Evolutionary conservation across 2,797 vertebrate genomes (phyloP), one percentile per base, ranked within the genome.

Genomic region (Masticophis lateralis): DNA sequence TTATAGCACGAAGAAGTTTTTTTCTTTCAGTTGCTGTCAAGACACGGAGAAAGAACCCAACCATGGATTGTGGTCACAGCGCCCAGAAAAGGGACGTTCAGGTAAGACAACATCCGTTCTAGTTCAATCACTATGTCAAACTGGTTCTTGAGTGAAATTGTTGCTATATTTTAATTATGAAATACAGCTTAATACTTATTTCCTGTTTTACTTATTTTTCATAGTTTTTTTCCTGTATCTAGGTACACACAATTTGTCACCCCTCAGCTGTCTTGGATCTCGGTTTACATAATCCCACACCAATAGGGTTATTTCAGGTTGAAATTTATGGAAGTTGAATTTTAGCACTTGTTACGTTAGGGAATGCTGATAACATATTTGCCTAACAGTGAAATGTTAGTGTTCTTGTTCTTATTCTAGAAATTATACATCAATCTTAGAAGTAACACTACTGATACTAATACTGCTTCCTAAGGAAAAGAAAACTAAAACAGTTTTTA

Each of bases 391-490:
- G 90, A 88, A 90, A 87, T 25, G 87, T 92, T 93, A 66, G 0
- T 63, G 53, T 94, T 66, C n/a, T 43, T 89, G 37, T 83, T 28
- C 95, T 95, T 87, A 74, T 57, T 56, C 89, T 51, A 86, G 79
- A 90, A 60, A 83, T 53, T 92, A 47, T 56, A 92, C 87, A 92
- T 37, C 43, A 92, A 3, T 28, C 5, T 93, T 91, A 92, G 63
- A 90, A 32, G 12, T 87, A 91, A 22, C 43, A 7, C 83, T 51
- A 55, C 94, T 59, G 10, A 47, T 27, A 12, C 83, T 10, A 89
- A 25, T 91, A 10, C n/a, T 89, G 37, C 27, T 94, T 96, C 28
- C 90, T 9, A 57, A 87, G 91, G 57, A 91, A 53, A 51, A 95
- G 53, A 25, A 94, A 96, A 43, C 91, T 55, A 18, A 92, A 89